A percentile compares a stretch with the other conserved stretches of the same genome.
Conservation (phyloP, 2,888 invertebrate species). For the Heliconius sara region DNA sequence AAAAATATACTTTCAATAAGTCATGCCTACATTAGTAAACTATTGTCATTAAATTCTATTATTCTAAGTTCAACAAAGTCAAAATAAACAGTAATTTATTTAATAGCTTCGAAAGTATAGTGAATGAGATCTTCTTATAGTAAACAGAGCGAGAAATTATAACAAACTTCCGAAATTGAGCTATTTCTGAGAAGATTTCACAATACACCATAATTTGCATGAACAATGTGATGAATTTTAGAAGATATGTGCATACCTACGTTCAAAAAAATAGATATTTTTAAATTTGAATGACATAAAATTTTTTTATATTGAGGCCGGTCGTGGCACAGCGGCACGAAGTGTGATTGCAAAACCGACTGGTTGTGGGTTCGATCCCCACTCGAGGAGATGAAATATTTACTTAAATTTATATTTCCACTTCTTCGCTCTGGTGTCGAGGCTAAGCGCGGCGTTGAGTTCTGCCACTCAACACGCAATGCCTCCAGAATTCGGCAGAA, state of each 20-base stretch:
- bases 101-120: neutral
- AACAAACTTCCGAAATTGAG: slow-evolving; percentile 3
- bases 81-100: neutral
- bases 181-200: slow-evolving; percentile 8
- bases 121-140: slow-evolving; percentile 1
- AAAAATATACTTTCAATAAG: no score
- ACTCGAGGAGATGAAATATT: no score
- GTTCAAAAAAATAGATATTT: neutral
- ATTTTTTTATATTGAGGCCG: no score
- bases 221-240: neutral
- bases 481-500: no score
- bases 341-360: no score
- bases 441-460: no score
- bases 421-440: no score
- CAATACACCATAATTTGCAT: neutral
- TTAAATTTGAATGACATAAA: neutral
- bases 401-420: no score
- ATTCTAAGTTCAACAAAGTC: neutral
- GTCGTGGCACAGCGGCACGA: no score
- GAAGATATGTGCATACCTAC: neutral
- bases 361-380: no score
- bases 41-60: neutral
- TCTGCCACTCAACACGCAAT: no score
- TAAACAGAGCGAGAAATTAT: slow-evolving; percentile 17
- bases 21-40: no score